These are phyloP conservation scores for Antedon mediterranea DNA, from an alignment of 53 echinoderm and acorn worm species.

Conservation along the genomic window DNA sequence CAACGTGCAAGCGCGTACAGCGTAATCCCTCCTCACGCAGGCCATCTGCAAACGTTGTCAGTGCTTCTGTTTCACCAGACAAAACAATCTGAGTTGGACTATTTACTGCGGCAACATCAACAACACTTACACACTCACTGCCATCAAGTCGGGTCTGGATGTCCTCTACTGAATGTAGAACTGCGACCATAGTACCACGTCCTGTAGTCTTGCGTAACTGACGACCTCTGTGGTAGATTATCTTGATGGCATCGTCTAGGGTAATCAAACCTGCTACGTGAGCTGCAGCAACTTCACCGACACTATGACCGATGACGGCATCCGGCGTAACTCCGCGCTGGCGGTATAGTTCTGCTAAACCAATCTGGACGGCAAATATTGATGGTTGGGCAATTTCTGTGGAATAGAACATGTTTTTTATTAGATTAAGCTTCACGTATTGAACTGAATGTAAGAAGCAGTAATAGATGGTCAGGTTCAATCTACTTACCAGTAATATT, in stretches of 20 bases:
- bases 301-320: conserved; percentile 86
- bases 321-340: conserved; percentile 78
- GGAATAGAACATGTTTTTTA: too few relatives aligned
- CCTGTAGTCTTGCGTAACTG: conserved; percentile 86
- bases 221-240: conserved; percentile 82
- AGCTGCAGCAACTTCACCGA: conserved; percentile 93
- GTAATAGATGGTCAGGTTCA: too few relatives aligned
- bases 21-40: conserved; percentile 61
- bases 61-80: conserved; percentile 77
- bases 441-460: too few relatives aligned
- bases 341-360: conserved; percentile 71
- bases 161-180: conserved; percentile 79
- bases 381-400: conserved; percentile 85
- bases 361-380: conserved; percentile 82
- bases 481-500: conserved; percentile 79
- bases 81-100: conserved; percentile 88
- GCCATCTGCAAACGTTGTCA: conserved; percentile 44
- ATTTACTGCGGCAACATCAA: conserved; percentile 87
- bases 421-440: too few relatives aligned
- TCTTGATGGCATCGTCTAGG: conserved; percentile 63
- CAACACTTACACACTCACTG: conserved; percentile 68
- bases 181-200: conserved; percentile 80
- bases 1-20: conserved; percentile 66
- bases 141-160: conserved; percentile 52
- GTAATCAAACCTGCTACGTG: conserved; percentile 72